Base-by-base conservation (phyloP, 2,888 invertebrate genomes). In the Alviniconcha strummeri region DNA sequence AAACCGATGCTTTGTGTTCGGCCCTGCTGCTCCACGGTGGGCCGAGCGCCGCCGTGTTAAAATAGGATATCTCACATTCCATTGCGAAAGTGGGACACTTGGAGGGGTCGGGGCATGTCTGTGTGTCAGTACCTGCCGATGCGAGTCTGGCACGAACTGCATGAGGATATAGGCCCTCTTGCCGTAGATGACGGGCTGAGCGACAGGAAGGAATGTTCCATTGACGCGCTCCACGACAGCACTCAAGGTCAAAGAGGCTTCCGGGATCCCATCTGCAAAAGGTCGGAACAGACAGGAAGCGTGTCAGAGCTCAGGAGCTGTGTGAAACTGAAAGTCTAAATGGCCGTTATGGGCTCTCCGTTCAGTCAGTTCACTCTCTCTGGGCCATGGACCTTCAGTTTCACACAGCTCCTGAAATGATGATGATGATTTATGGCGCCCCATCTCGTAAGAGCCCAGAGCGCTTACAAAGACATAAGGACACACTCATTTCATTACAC, bases 141-240 rank as follows among this genome's bases (percentile, higher is more conserved):
- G 74, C 55, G 75, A 15, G 52, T 88, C 87, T 2, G 89, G 89
- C 8, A 80, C 84, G 79, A 90, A 90, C 80, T 90, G 86, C 52
- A 88, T 90, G 8, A 90, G 81, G 54, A 89, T 80, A 78, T 90
- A 90, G 69, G 88, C 86, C 13, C 91, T 84, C 80, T 85, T 88
- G 6, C 88, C 89, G 67, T 85, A 86, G 79, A 90, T 86, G 76
- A 90, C 88, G 0, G 90, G 89, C n/a, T 87, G 86, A 0, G 90
- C 88, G 0, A 88, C 84, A 0, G 90, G 90, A 4, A 89, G 56
- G 82, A 91, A 91, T 2, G 89, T 89, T 9, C 90, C 90, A 82
- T 89, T 89, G 1, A 84, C 77, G 19, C 87, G 79, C 75, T 89
- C 86, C 1, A 89, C 88, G 0, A 36, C 86, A 5, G 86, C 89